Conservation (phyloP, 2,888 invertebrate species). For the Drosophila paranaensis region DNA sequence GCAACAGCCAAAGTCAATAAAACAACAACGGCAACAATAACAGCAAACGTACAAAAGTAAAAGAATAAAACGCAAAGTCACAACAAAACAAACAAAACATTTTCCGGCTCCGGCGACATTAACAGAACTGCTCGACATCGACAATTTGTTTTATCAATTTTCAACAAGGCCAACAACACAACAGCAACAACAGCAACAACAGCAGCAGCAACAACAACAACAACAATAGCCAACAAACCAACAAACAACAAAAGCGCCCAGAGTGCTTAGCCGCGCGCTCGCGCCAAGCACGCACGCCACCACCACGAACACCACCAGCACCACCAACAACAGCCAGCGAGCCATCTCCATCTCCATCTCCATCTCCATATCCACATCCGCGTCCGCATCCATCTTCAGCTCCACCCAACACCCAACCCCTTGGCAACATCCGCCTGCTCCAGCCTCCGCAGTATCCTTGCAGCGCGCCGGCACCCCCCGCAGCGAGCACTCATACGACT, state of each 20-base stretch:
- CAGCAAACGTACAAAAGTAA: slow-evolving; percentile 18
- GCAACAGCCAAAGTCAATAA: slow-evolving; percentile 60
- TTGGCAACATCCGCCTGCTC: slow-evolving; percentile 17
- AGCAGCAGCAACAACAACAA: slow-evolving; percentile 41
- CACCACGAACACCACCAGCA: slow-evolving; percentile 30
- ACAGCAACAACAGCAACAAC: slow-evolving; percentile 35
- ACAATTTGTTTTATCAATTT: slow-evolving; percentile 83
- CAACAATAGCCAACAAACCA: slow-evolving; percentile 56
- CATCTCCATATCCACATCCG: slow-evolving; percentile 22
- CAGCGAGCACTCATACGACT: slow-evolving; percentile 52
- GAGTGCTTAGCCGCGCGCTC: slow-evolving; percentile 72
- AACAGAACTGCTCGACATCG: slow-evolving; percentile 83
- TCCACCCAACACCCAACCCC: slow-evolving; percentile 48
- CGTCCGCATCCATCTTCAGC: slow-evolving; percentile 59
- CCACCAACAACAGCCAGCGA: slow-evolving; percentile 17
- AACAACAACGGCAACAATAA: slow-evolving; percentile 30
- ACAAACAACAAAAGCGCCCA: slow-evolving; percentile 76
- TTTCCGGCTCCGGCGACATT: slow-evolving; percentile 82
- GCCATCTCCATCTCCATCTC: slow-evolving; percentile 17
- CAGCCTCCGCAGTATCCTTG: slow-evolving; percentile 23
- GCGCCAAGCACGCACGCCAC: slow-evolving; percentile 71
- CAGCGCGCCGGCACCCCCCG: slow-evolving; percentile 60
- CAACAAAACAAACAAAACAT: slow-evolving; percentile 81
- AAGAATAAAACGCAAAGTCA: slow-evolving; percentile 65
- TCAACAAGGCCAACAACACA: slow-evolving; percentile 75